phyloP scores from a whole-genome alignment of 2,888 invertebrate genomes.

The Harpalus rufipes region DNA sequence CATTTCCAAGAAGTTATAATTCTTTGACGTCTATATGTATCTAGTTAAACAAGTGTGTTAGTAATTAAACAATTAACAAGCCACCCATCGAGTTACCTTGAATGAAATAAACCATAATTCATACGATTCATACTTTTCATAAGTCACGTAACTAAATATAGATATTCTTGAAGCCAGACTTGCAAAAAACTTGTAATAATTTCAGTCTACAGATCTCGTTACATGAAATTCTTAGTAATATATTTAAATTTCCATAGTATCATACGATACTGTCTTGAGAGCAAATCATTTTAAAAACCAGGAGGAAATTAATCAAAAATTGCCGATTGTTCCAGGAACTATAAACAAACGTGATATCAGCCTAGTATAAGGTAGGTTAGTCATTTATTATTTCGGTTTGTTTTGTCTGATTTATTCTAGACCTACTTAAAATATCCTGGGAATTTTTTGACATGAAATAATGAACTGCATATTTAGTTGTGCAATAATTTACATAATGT shows the following conservation, averaged over 20 bases:
- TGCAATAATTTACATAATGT: no score
- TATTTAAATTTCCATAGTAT: neutral
- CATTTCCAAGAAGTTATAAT: neutral
- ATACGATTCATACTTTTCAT: neutral
- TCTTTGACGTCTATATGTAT: neutral
- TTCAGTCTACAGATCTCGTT: neutral
- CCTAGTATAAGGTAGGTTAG: neutral
- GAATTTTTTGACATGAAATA: no score
- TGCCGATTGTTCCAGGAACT: neutral
- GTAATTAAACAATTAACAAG: conserved; percentile 28
- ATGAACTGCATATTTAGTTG: no score
- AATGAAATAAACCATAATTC: conserved; percentile 26
- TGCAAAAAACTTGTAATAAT: neutral
- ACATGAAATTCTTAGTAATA: neutral
- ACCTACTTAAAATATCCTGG: no score
- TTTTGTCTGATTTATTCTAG: no score
- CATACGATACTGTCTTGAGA: neutral
- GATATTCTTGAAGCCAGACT: neutral
- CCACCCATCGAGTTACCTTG: conserved; percentile 23
- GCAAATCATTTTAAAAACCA: neutral
- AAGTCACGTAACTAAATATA: neutral
- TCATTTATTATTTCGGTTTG: no score
- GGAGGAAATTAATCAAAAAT: neutral
- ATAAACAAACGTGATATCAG: neutral
- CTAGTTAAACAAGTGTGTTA: neutral